Evolutionary conservation across 2,888 invertebrate species (phyloP), one percentile per base, ranked within the genome.

Genomic region (Dysmachus trigonus): DNA sequence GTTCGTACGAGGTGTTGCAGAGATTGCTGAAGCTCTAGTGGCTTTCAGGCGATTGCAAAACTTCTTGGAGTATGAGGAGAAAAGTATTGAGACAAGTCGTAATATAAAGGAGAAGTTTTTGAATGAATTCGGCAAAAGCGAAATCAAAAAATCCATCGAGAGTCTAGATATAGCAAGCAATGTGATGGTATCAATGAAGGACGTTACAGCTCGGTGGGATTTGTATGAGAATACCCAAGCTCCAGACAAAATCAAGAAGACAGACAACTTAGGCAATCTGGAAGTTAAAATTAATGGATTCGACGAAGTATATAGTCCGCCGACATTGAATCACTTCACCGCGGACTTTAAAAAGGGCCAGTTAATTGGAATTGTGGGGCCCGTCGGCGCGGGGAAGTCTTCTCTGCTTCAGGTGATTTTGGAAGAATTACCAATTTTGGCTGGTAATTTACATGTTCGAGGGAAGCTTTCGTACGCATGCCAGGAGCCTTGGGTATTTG

Each of bases 401-500:
- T 95, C 95, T 15, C 90, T 95, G 83, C 91, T 95, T 79, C 95
- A 95, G 90, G 93, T 95, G 73, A 93, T 97, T 86, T 93, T 97
- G 81, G 94, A 95, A 79, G 97, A 97, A 91, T 92, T 97, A 87
- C 94, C 94, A 0, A 91, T 95, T 41, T 89, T 89, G 15, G 87
- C 88, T 53, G 94, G 94, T 1, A 89, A 89, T 13, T 92, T 97
- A 27, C 92, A 93, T 85, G 93, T 96, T 15, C 93, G 93, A 82
- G 97, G 95, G 2, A 92, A 90, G 47, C 86, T 95, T 15, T 95
- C 95, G 33, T 98, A 97, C 91, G 96, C 96, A 0, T 94, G 95
- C 88, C 97, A 97, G 91, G 96, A 97, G 90, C 94, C 98, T 7
- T 98, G 98, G 98, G 94, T 96, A 0, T 96, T 96, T 90, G 95